phyloP scores from a whole-genome alignment of 2,888 invertebrate genomes.

The Zonitis immaculata region DNA sequence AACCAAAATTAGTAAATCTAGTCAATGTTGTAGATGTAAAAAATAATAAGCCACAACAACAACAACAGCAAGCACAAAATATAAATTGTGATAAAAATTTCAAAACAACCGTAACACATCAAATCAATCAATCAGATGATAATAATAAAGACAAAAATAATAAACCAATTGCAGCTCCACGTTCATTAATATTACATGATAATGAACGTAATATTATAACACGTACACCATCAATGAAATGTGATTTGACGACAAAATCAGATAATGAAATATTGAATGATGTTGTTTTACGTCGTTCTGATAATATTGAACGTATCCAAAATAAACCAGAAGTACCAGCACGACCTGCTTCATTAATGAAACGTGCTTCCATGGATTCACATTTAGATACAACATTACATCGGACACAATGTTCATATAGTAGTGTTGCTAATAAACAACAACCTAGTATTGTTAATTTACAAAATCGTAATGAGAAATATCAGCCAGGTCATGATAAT shows the following conservation, averaged over 20 bases:
- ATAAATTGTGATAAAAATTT: constrained; percentile 46
- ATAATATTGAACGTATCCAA: constrained; percentile 43
- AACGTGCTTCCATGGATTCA: constrained; percentile 26
- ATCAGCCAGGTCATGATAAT: constrained; percentile 44
- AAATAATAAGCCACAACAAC: constrained; percentile 41
- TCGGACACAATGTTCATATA: constrained; percentile 60
- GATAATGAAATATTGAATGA: constrained; percentile 35
- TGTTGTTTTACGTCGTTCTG: constrained; percentile 53
- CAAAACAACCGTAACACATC: constrained; percentile 28
- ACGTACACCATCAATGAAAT: constrained; percentile 21
- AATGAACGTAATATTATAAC: constrained; percentile 4
- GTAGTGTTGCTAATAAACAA: constrained; percentile 66
- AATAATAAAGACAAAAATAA: constrained; percentile 29
- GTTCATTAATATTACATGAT: constrained; percentile 7
- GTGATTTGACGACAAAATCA: constrained; percentile 34
- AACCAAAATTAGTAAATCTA: constrained; percentile 45
- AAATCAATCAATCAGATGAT: constrained; percentile 29
- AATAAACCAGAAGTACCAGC: constrained; percentile 79
- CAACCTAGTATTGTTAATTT: constrained; percentile 57
- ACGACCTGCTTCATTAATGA: constrained; percentile 64
- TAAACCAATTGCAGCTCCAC: constrained; percentile 55
- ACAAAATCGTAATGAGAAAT: constrained; percentile 35
- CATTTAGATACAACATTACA: constrained; percentile 53
- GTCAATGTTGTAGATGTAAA: constrained; percentile 52
- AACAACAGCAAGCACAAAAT: constrained; percentile 43